phyloP scores from a whole-genome alignment of 2,797 vertebrate species.

The Cryptoprocta ferox region DNA sequence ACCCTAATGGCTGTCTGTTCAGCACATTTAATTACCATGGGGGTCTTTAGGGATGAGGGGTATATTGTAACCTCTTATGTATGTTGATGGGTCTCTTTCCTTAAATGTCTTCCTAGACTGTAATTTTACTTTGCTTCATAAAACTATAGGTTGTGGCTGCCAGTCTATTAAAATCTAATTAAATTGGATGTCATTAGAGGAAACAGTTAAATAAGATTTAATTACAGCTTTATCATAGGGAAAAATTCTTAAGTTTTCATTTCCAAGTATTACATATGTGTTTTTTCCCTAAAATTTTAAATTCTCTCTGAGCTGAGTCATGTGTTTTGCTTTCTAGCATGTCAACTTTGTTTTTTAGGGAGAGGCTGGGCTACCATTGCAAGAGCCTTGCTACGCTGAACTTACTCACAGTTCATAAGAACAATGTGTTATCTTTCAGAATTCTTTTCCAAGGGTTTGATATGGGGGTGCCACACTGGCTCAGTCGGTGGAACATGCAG shows the following conservation, averaged over 20 bases:
- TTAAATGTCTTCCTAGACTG: conserved; percentile 59
- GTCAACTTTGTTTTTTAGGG: not conserved
- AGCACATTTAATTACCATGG: conserved; percentile 55
- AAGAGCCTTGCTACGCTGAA: not conserved
- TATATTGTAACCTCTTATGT: conserved; percentile 63
- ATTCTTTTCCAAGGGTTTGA: not conserved
- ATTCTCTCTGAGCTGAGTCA: conserved; percentile 8
- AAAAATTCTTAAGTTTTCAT: conserved; percentile 58
- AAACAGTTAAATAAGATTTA: conserved; percentile 77
- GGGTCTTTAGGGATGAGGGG: conserved; percentile 50
- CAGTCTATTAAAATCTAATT: conserved; percentile 78
- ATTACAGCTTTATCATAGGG: conserved; percentile 73
- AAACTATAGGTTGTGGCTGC: conserved; percentile 73
- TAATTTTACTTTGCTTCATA: conserved; percentile 76
- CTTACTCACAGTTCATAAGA: not conserved
- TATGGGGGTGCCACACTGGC: not conserved
- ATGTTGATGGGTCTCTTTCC: conserved; percentile 66
- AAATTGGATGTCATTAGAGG: conserved; percentile 75
- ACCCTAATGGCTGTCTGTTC: conserved; percentile 50
- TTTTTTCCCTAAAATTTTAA: conserved; percentile 12
- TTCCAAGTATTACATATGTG: conserved; percentile 41
- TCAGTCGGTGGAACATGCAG: not conserved
- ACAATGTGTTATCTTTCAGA: not conserved
- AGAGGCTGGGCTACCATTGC: not conserved
- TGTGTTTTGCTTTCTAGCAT: not conserved